Evolutionary conservation across 2,113 vertebrate species (phyloP).

Genomic region (Onychostruthus taczanowskii): DNA sequence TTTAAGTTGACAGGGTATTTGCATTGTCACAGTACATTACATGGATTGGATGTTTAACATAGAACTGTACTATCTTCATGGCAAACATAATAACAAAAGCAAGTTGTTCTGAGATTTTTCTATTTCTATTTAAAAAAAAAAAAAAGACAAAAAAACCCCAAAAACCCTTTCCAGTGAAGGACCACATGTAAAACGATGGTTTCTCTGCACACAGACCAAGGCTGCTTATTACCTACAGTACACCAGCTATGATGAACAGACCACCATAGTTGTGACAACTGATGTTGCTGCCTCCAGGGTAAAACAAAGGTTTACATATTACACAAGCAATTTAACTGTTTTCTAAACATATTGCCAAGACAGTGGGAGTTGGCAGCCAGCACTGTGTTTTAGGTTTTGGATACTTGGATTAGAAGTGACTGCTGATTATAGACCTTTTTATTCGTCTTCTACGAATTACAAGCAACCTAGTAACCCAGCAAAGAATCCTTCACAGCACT

Average conservation of each 20-base stretch:
- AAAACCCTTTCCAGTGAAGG: constrained; percentile 35
- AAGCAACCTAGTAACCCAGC: constrained; percentile 89
- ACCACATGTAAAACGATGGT: constrained; percentile 70
- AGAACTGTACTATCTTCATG: constrained; percentile 61
- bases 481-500: constrained; percentile 90
- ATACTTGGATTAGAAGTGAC: constrained; percentile 84
- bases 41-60: constrained; percentile 55
- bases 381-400: constrained; percentile 83
- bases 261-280: constrained; percentile 95
- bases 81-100: constrained; percentile 70
- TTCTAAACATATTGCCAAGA: constrained; percentile 99
- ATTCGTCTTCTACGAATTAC: constrained; percentile 90
- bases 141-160: background rate
- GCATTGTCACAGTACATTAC: constrained; percentile 68
- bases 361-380: constrained; percentile 92
- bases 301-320: constrained; percentile 98
- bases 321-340: constrained; percentile 98
- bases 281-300: constrained; percentile 88
- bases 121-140: constrained; percentile 57
- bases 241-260: constrained; percentile 85
- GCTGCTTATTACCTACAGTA: constrained; percentile 85
- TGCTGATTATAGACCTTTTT: constrained; percentile 89
- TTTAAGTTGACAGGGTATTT: constrained; percentile 58
- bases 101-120: constrained; percentile 63
- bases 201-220: constrained; percentile 76